Evolutionary conservation across 2,888 invertebrate genomes (phyloP), one percentile per base, ranked within the genome.

Genomic region (Cosmorhoe ocellata): DNA sequence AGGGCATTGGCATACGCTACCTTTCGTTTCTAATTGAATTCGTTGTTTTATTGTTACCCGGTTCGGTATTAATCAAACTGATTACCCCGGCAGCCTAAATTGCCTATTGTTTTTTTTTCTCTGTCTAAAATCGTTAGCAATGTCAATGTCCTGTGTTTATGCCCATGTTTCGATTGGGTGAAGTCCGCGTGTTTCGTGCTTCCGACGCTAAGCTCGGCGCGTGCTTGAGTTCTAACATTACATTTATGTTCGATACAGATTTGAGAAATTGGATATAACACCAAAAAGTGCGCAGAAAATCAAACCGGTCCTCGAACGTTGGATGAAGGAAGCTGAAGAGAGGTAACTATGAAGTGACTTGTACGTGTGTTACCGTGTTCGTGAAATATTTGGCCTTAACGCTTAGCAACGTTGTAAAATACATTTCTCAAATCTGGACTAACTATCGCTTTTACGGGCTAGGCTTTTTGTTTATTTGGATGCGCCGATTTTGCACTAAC

Each of bases 241-340:
- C 70, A 87, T 88, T 89, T 80, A 84, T 91, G 85, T 91, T 91
- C 84, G 84, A 91, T 91, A 81, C 91, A 98, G 98, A 95, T 99
- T 99, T 93, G 99, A 99, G 92, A 99, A 99, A 92, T 93, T 99
- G 91, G 99, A 99, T 92, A 99, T 99, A 78, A 99, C 99, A 78
- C 99, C 99, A 81, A 98, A 99, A 92, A 98, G 98, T 93, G 99
- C 99, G 76, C 98, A 98, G 92, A 99, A 99, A 93, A 99, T 99
- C 84, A 98, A 98, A 90, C 99, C 99, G 67, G 99, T 99, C 71
- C 93, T 99, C 81, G 99, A 99, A 90, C 94, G 96, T 89, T 99
- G 99, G 99, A 98, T 99, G 98, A 96, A 96, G 88, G 98, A 99
- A 90, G 98, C 98, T 45, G 98, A 99, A 92, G 98, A 98, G 92